Evolutionary conservation across 2,888 invertebrate genomes (phyloP).

Genomic region (Limnephilus rhombicus): DNA sequence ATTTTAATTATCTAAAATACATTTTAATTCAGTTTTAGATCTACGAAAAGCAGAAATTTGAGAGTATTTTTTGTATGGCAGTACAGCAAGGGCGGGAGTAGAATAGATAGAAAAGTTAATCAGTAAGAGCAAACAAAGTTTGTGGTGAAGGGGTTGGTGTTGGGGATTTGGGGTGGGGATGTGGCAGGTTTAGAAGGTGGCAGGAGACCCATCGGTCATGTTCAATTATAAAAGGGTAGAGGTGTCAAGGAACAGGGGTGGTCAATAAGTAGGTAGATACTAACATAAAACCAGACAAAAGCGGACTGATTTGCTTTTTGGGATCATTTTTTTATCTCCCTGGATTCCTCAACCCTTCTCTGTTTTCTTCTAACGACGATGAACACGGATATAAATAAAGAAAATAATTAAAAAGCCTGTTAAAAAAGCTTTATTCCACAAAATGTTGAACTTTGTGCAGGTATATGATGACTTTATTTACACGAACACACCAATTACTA

Average conservation of each 20-base stretch:
- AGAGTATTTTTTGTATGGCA: slow-evolving; percentile 50
- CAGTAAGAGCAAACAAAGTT: slow-evolving; percentile 64
- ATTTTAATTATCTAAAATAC: too few relatives aligned
- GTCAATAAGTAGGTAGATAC: slow-evolving; percentile 14
- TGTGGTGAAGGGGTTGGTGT: slow-evolving; percentile 43
- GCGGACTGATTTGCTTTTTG: background rate
- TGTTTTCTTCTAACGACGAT: background rate
- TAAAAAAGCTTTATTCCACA: too few relatives aligned
- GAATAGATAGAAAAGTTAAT: slow-evolving; percentile 65
- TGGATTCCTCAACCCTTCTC: background rate
- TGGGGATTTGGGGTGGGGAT: slow-evolving; percentile 30
- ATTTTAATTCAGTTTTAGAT: background rate
- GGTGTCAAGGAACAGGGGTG: slow-evolving; percentile 60
- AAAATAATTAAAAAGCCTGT: too few relatives aligned
- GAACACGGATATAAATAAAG: too few relatives aligned
- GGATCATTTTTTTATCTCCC: background rate
- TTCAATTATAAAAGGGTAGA: slow-evolving; percentile 66
- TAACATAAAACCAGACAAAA: background rate
- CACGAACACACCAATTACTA: too few relatives aligned
- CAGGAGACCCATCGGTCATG: slow-evolving; percentile 66
- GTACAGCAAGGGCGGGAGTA: slow-evolving; percentile 44
- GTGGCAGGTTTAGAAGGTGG: slow-evolving; percentile 41
- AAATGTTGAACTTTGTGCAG: too few relatives aligned
- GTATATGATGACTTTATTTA: too few relatives aligned
- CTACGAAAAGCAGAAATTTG: background rate